A percentile compares a stretch with the other conserved stretches of the same genome.
phyloP scores from a whole-genome alignment of 2,113 vertebrate species.

The Corythornis vintsioides region DNA sequence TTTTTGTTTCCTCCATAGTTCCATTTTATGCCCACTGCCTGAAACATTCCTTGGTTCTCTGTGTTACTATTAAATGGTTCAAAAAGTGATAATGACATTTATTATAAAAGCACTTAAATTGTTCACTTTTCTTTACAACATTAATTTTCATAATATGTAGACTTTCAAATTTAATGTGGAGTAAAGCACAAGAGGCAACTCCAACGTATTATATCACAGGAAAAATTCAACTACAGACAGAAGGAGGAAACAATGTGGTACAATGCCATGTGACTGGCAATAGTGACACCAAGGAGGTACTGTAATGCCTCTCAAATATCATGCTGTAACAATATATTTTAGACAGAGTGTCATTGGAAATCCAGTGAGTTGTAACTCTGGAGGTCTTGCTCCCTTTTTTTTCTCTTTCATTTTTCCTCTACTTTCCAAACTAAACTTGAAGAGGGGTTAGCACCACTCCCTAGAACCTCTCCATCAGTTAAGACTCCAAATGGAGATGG shows the following conservation, averaged over 20 bases:
- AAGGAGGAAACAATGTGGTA: background rate
- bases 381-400: background rate
- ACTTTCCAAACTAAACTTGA: background rate
- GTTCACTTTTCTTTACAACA: background rate
- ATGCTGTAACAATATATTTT: background rate
- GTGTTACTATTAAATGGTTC: background rate
- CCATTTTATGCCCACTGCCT: background rate
- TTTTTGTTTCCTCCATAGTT: background rate
- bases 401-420: background rate
- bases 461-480: background rate
- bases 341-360: background rate
- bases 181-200: background rate
- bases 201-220: background rate
- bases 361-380: background rate
- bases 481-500: background rate
- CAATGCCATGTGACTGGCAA: background rate
- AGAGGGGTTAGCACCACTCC: background rate
- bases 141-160: background rate
- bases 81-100: background rate
- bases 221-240: background rate
- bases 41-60: background rate
- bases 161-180: background rate
- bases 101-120: background rate
- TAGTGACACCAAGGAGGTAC: background rate
- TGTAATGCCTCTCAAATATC: background rate